Evolutionary conservation across 2,113 vertebrate species (phyloP).

Genomic region (Solenodon paradoxus): DNA sequence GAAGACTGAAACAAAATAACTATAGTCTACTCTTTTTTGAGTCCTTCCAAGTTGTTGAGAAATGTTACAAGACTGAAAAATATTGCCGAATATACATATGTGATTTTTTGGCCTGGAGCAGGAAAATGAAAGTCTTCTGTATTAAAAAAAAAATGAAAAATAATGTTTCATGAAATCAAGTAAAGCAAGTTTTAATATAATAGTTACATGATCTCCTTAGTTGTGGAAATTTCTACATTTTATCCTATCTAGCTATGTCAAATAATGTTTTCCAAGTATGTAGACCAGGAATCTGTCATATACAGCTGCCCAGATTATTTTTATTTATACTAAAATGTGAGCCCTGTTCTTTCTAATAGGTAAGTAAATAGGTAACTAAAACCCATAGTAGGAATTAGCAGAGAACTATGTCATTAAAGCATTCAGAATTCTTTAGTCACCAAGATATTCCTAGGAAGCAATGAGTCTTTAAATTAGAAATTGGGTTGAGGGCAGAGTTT

Average conservation of each 20-base stretch:
- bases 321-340: not conserved
- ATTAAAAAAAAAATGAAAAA: not conserved
- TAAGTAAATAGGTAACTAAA: not conserved
- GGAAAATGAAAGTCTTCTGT: not conserved
- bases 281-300: not conserved
- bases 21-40: not conserved
- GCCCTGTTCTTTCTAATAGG: not conserved
- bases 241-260: not conserved
- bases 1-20: not conserved
- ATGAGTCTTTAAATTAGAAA: not conserved
- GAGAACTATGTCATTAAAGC: not conserved
- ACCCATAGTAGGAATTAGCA: not conserved
- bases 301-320: not conserved
- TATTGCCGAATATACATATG: not conserved
- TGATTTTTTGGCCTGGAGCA: not conserved
- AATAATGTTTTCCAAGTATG: not conserved
- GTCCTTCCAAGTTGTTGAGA: not conserved
- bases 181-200: not conserved
- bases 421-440: fast-evolving
- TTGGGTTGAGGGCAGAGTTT: not conserved
- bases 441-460: not conserved
- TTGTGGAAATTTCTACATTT: not conserved
- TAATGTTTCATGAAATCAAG: not conserved
- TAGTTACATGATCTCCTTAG: not conserved
- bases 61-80: not conserved